Conservation (phyloP, 2,888 invertebrate genomes). For the Lacanobia oleracea region DNA sequence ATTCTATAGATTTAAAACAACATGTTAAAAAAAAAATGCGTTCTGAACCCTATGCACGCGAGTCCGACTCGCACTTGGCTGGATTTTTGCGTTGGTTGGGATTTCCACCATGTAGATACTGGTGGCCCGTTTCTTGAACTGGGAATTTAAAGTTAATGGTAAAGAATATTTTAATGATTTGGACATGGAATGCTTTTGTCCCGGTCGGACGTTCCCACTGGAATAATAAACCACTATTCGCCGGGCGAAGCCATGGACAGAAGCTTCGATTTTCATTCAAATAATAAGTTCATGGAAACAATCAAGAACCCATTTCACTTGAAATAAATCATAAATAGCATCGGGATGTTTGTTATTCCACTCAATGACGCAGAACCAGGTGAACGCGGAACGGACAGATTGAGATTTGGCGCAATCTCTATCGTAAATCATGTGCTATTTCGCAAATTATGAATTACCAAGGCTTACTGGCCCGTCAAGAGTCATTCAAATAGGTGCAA, state of each 20-base stretch:
- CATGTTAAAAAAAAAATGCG: too few species aligned
- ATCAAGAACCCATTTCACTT: constrained; percentile 15
- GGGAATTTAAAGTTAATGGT: too few species aligned
- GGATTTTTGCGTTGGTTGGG: too few species aligned
- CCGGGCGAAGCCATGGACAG: not conserved
- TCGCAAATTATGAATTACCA: constrained; percentile 43
- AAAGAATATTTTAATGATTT: too few species aligned
- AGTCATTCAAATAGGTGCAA: not conserved
- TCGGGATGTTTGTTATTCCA: constrained; percentile 35
- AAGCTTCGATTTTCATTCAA: not conserved
- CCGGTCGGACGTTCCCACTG: too few species aligned
- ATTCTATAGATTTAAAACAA: too few species aligned
- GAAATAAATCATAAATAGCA: constrained; percentile 35
- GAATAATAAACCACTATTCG: too few species aligned
- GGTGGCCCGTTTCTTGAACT: too few species aligned
- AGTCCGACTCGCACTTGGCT: too few species aligned
- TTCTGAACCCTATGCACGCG: too few species aligned
- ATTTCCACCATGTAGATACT: too few species aligned
- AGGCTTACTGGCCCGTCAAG: constrained; percentile 7
- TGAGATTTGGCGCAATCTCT: constrained; percentile 47
- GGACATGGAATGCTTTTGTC: too few species aligned
- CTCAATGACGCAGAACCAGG: constrained; percentile 49
- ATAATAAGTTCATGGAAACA: constrained; percentile 5
- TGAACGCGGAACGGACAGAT: constrained; percentile 18
- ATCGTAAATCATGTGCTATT: constrained; percentile 36